These are phyloP conservation scores for Bombus pyrosoma DNA, from an alignment of 1,140 invertebrate genomes.

Conservation along the genomic window DNA sequence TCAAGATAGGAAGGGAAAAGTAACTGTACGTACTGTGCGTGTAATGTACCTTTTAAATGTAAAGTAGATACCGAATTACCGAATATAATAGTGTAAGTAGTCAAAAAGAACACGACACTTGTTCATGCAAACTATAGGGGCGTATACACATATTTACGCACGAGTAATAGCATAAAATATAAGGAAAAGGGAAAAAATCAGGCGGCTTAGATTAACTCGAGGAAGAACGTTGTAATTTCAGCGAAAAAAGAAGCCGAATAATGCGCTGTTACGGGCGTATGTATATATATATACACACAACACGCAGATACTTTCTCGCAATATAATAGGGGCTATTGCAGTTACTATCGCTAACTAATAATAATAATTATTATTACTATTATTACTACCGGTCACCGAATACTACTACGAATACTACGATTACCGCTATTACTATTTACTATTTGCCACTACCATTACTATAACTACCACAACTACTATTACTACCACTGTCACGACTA, in stretches of 20 bases:
- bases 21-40: conserved; percentile 61
- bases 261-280: background rate
- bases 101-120: conserved; percentile 51
- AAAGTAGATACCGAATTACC: conserved; percentile 53
- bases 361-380: conserved; percentile 37
- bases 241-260: background rate
- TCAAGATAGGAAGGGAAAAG: background rate
- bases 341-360: conserved; percentile 56
- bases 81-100: conserved; percentile 65
- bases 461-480: conserved; percentile 49
- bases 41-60: conserved; percentile 66
- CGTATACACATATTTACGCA: conserved; percentile 9
- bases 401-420: conserved; percentile 48
- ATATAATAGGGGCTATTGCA: conserved; percentile 48
- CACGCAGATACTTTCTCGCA: conserved; percentile 34
- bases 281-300: conserved; percentile 33
- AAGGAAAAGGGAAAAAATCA: background rate
- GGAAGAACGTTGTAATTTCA: conserved; percentile 10
- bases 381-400: conserved; percentile 49
- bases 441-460: conserved; percentile 56
- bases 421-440: conserved; percentile 47
- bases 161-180: conserved; percentile 5
- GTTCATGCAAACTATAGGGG: conserved; percentile 54
- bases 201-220: conserved; percentile 13
- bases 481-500: conserved; percentile 59